phyloP scores from a whole-genome alignment of 2,888 invertebrate genomes.

The Cactoblastis cactorum region DNA sequence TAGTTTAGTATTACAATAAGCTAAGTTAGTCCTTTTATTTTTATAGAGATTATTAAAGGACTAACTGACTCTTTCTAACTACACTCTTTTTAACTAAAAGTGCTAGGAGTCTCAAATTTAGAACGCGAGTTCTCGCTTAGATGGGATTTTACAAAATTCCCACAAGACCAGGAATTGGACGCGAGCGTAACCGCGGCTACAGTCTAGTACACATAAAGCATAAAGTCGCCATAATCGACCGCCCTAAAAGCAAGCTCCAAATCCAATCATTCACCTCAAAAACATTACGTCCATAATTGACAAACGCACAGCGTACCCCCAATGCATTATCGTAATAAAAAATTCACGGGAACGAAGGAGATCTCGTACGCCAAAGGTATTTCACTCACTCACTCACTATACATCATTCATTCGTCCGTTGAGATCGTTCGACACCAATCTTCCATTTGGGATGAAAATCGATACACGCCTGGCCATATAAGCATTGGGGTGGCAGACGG shows the following conservation, averaged over 20 bases:
- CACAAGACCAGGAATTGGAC: no score
- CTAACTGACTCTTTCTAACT: no score
- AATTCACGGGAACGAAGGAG: conserved; percentile 51
- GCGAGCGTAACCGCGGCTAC: no score
- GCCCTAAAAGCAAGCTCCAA: conserved; percentile 40
- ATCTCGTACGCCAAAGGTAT: conserved; percentile 54
- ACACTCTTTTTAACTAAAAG: no score
- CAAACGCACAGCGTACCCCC: conserved; percentile 34
- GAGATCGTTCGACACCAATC: conserved; percentile 78
- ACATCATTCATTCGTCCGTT: conserved; percentile 77
- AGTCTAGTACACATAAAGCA: no score
- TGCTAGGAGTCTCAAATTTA: no score
- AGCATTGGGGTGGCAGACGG: conserved; percentile 78
- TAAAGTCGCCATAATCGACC: no score
- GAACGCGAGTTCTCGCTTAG: no score
- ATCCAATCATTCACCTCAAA: conserved; percentile 69
- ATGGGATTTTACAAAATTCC: no score
- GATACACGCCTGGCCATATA: conserved; percentile 80
- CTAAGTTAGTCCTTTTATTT: no score
- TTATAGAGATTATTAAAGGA: no score
- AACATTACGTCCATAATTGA: conserved; percentile 61
- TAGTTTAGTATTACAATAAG: no score
- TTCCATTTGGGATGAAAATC: conserved; percentile 80
- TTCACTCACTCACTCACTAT: conserved; percentile 65
- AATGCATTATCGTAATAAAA: conserved; percentile 73